Evolutionary conservation across 2,888 invertebrate species (phyloP), one percentile per base, ranked within the genome.

Genomic region (Luperina testacea): DNA sequence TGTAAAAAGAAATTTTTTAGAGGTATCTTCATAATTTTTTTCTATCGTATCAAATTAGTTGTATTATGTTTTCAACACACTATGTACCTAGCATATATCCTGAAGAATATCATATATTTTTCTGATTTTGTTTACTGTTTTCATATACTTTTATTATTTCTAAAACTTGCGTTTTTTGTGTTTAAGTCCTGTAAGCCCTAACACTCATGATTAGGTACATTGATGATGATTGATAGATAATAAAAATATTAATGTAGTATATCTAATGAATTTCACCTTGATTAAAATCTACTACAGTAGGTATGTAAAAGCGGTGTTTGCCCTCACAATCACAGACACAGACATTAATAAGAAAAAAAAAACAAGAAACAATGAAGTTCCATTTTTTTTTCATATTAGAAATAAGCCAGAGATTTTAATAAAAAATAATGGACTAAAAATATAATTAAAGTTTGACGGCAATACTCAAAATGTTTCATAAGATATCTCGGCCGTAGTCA

Each of bases 401-500:
- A 69, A 70, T 64, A n/a, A 65, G 11, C 13, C 53, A 27, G 48
- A 42, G 13, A 15, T n/a, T 57, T 64, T 17, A 11, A 68, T 78
- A 24, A 20, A n/a, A 53, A 64, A 69, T 59, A 45, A 61, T 53
- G n/a, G 1, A 45, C 13, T 2, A 51, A 42, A n/a, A 38, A 61
- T 69, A 32, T 32, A 72, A 51, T 67, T 32, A 53, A 73, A 70
- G 9, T 48, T 69, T 67, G 17, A 38, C 11, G 59, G 72, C 63
- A 72, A 65, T 57, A 27, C 32, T 75, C 64, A 72, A 80, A 83
- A 80, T 64, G 64, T 71, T 83, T 78, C 53, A 57, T 78, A 45
- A 80, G 73, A 65, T 75, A 81, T 81, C 81, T 83, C 17, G 38
- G 51, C 38, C 68, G 42, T 48, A 74, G 64, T 73, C 75, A 69